Evolutionary conservation across 2,113 vertebrate genomes (phyloP).

Genomic region (Cariama cristata): DNA sequence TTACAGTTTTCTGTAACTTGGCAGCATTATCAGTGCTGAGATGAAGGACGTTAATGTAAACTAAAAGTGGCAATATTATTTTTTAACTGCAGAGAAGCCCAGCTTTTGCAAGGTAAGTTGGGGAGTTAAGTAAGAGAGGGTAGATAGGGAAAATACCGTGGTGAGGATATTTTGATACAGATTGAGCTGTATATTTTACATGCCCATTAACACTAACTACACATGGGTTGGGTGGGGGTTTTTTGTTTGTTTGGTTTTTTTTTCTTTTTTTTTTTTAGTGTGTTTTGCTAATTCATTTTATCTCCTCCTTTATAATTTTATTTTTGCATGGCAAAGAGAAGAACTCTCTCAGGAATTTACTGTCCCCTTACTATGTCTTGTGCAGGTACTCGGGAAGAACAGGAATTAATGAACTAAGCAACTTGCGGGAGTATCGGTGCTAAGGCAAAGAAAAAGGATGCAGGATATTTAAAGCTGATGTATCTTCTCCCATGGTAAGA

Average conservation of each 20-base stretch:
- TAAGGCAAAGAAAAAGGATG: not conserved
- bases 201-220: not conserved
- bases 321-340: not conserved
- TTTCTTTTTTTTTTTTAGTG: not conserved
- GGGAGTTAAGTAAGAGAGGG: not conserved
- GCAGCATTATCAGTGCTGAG: not conserved
- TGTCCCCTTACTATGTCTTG: not conserved
- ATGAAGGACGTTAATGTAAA: not conserved
- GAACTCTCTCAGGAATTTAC: not conserved
- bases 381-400: conserved; percentile 1
- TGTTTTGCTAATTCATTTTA: not conserved
- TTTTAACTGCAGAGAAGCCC: not conserved
- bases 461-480: not conserved
- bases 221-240: not conserved
- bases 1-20: not conserved
- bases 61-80: not conserved
- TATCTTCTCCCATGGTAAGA: not conserved
- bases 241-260: too few relatives aligned
- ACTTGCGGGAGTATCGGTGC: not conserved
- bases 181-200: conserved; percentile 17
- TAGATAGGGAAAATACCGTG: not conserved
- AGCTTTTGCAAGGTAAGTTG: not conserved
- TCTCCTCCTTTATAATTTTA: not conserved
- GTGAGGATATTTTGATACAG: not conserved
- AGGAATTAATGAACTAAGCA: not conserved